Conservation (phyloP, 2,113 vertebrate genomes). For the Rhea pennata region DNA sequence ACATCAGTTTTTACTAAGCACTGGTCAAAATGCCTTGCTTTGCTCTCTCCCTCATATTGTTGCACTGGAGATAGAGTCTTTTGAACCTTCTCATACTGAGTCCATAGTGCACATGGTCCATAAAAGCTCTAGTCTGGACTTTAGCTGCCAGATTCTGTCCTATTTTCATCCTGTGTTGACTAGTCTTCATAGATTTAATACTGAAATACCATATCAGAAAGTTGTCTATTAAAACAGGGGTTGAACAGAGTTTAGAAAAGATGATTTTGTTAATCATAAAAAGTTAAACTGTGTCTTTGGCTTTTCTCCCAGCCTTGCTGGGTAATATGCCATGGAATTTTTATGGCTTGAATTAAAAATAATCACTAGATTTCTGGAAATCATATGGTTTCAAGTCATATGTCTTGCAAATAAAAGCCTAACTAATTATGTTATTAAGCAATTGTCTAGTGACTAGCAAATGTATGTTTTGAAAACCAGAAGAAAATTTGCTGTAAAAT, state of each 20-base stretch:
- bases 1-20: background rate
- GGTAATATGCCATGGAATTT: background rate
- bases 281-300: background rate
- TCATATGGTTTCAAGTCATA: background rate
- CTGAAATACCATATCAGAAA: background rate
- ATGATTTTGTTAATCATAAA: background rate
- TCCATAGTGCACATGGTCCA: background rate
- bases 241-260: background rate
- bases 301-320: background rate
- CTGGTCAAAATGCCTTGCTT: background rate
- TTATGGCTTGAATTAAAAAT: constrained; percentile 39
- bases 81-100: background rate
- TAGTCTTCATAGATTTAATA: background rate
- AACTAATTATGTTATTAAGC: constrained; percentile 4
- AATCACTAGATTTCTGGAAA: constrained; percentile 16
- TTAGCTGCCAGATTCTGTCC: background rate
- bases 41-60: background rate
- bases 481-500: background rate
- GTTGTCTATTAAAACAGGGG: background rate
- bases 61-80: background rate
- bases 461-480: background rate
- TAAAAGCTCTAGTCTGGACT: background rate
- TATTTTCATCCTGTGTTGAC: background rate
- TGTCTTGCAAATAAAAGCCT: constrained; percentile 14
- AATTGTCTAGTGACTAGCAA: background rate